Conservation (phyloP, 2,797 vertebrate genomes). For the Enteromius radiatus region DNA sequence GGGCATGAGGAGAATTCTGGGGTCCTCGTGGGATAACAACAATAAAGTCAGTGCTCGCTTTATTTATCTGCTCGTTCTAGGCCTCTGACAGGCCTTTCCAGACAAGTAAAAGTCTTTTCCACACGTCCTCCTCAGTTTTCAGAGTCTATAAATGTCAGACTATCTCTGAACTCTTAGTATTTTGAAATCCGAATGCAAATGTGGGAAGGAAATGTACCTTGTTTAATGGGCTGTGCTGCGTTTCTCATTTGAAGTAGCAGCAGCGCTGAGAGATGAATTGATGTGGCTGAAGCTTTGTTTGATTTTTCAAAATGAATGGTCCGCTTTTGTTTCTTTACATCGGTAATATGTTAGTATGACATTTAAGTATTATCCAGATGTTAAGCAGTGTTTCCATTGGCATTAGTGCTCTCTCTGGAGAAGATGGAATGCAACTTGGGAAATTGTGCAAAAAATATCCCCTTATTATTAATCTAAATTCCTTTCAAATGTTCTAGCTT, state of each 20-base stretch:
- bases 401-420: constrained; percentile 65
- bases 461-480: constrained; percentile 75
- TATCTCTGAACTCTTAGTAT: constrained; percentile 33
- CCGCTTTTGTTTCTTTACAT: constrained; percentile 59
- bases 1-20: constrained; percentile 72
- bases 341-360: constrained; percentile 66
- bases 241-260: constrained; percentile 44
- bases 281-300: constrained; percentile 50
- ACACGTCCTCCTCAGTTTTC: constrained; percentile 38
- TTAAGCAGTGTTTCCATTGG: constrained; percentile 72
- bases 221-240: constrained; percentile 16
- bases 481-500: constrained; percentile 63
- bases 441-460: constrained; percentile 64
- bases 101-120: constrained; percentile 23
- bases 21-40: constrained; percentile 76
- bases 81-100: constrained; percentile 30
- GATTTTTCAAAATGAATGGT: constrained; percentile 61
- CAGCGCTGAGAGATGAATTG: constrained; percentile 38
- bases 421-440: constrained; percentile 69
- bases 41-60: constrained; percentile 73
- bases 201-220: constrained; percentile 37
- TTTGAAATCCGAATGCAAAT: constrained; percentile 28
- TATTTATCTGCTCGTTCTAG: constrained; percentile 50
- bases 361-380: constrained; percentile 72
- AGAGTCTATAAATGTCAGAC: constrained; percentile 47